A percentile compares a stretch with the other conserved stretches of the same genome.
Evolutionary conservation across 2,797 vertebrate species (phyloP).

Genomic region (Cyclopterus lumpus): DNA sequence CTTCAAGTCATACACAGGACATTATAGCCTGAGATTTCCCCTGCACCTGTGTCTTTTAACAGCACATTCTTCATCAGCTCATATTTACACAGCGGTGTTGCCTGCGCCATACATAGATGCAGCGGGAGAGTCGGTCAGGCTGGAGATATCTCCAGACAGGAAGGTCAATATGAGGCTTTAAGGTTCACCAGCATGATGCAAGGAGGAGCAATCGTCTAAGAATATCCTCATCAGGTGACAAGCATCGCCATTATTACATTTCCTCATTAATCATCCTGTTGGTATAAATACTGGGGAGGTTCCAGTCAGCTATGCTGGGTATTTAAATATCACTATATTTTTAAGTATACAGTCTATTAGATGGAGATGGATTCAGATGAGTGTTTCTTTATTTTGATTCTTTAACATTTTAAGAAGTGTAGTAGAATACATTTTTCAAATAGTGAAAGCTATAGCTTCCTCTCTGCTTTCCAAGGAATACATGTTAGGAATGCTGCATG

Average conservation of each 20-base stretch:
- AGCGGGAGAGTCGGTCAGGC: slow-evolving; percentile 55
- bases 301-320: slow-evolving; percentile 56
- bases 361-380: slow-evolving; percentile 8
- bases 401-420: slow-evolving; percentile 1
- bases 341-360: slow-evolving; percentile 18
- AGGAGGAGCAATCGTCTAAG: slow-evolving; percentile 79
- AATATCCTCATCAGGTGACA: slow-evolving; percentile 79
- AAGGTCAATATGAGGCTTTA: slow-evolving; percentile 67
- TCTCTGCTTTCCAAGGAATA: slow-evolving; percentile 51
- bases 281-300: slow-evolving; percentile 69
- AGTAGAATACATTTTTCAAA: slow-evolving; percentile 34
- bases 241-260: slow-evolving; percentile 69
- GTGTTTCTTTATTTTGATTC: slow-evolving; percentile 13
- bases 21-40: slow-evolving; percentile 24
- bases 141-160: slow-evolving; percentile 51
- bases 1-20: slow-evolving; percentile 24
- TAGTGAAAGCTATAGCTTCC: slow-evolving; percentile 36
- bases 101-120: slow-evolving; percentile 75
- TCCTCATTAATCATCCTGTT: slow-evolving; percentile 76
- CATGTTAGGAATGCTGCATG: slow-evolving; percentile 45
- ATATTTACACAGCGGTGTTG: slow-evolving; percentile 52
- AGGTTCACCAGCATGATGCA: slow-evolving; percentile 79
- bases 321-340: slow-evolving; percentile 51
- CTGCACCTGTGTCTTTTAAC: slow-evolving; percentile 23
- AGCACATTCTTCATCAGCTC: slow-evolving; percentile 51